Evolutionary conservation across 2,888 invertebrate genomes (phyloP), one percentile per base, ranked within the genome.

Genomic region (Hemistola chrysoprasaria): DNA sequence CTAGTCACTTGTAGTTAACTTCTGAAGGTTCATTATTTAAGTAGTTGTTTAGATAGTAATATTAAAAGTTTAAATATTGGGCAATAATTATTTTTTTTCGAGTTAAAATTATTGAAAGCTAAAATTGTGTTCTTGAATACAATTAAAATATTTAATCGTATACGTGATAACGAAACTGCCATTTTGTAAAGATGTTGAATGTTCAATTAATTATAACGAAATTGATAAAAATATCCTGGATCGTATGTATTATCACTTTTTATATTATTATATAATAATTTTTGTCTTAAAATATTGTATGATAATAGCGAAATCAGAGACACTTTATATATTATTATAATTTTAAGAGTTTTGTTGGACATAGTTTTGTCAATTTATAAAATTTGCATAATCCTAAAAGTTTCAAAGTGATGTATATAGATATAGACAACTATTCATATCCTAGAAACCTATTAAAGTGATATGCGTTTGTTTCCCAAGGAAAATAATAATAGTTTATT

Each of bases 381-480:
- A 44, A 37, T 36, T 36, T 28, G 7, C 38, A 38, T 10, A 42
- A 57, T 57, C 34, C n/a, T 39, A 35, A 35, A 31, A 48, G 41
- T 41, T 44, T 53, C 40, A 54, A 38, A 56, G 10, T 34, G 22
- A 36, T 54, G 51, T 51, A 54, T 47, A 51, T 54, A 54, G 35
- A 39, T 57, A 57, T 56, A 44, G 48, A 53, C 72, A 78, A 70
- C 72, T 84, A 81, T 82, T 88, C 87, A 88, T 88, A 88, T 88
- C 87, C 78, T 88, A 87, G 86, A 73, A 63, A 65, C 65, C 59
- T 81, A 85, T 78, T 78, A 62, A 84, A 79, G 83, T 85, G 83
- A 87, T 84, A 83, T 63, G 66, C 66, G 66, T 78, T 80, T 78
- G 71, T 84, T 87, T 86, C 86, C 86, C 70, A 83, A 81, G 85